Conservation (phyloP, 2,888 invertebrate species). For the Nowickia ferox region DNA sequence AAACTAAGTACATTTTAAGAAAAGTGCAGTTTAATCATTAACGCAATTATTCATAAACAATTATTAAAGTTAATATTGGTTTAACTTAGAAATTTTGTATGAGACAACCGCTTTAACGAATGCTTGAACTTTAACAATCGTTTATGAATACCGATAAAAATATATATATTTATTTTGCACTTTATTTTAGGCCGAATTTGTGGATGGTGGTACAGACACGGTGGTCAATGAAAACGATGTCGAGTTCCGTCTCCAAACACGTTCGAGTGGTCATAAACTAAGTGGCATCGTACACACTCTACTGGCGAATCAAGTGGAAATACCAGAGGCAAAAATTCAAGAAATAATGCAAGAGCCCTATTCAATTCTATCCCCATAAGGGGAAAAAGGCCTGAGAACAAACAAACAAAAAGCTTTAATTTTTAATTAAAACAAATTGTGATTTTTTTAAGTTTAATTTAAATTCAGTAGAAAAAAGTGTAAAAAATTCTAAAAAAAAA, state of each 20-base stretch:
- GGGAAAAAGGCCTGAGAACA: neutral
- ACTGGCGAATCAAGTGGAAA: constrained; percentile 83
- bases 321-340: constrained; percentile 80
- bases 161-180: constrained; percentile 54
- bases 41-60: neutral
- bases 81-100: no score
- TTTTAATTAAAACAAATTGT: constrained; percentile 43
- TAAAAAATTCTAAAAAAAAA: constrained; percentile 23
- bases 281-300: constrained; percentile 86
- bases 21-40: constrained; percentile 76
- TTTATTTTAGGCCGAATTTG: constrained; percentile 88
- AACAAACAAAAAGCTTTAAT: constrained; percentile 34
- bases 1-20: no score
- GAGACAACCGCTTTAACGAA: no score
- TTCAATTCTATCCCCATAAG: constrained; percentile 77
- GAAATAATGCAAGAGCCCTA: constrained; percentile 81
- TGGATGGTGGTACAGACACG: constrained; percentile 93
- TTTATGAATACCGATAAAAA: no score
- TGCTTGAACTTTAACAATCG: no score
- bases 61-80: no score
- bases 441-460: constrained; percentile 44
- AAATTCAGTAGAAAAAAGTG: constrained; percentile 27
- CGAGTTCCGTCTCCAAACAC: constrained; percentile 81
- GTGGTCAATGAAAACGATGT: constrained; percentile 85
- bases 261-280: constrained; percentile 82